Conservation (phyloP, 2,888 invertebrate species). For the Chorisops tibialis region DNA sequence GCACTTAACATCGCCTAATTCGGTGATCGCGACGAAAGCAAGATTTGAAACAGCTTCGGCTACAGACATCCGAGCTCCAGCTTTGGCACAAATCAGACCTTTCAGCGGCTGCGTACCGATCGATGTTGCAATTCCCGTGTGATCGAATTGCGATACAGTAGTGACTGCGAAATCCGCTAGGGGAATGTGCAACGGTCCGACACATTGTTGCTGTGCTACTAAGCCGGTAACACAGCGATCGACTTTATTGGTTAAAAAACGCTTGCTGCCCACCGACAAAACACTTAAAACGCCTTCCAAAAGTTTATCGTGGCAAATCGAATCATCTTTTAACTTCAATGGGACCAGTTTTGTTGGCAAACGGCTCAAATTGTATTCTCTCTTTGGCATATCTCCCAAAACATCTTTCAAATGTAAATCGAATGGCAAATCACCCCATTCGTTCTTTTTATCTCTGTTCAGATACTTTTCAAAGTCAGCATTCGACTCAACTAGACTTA, state of each 20-base stretch:
- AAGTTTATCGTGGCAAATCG: constrained; percentile 58
- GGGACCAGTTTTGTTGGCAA: constrained; percentile 53
- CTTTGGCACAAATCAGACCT: constrained; percentile 75
- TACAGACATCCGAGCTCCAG: constrained; percentile 91
- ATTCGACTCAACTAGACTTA: constrained; percentile 63
- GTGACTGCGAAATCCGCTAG: constrained; percentile 90
- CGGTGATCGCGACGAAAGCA: constrained; percentile 67
- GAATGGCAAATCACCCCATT: constrained; percentile 66
- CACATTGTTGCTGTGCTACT: constrained; percentile 96
- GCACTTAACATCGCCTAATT: constrained; percentile 86
- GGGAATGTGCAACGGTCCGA: constrained; percentile 95
- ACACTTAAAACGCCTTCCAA: constrained; percentile 78
- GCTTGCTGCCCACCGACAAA: constrained; percentile 90
- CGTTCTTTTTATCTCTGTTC: constrained; percentile 45
- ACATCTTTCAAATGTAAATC: constrained; percentile 86
- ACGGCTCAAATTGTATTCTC: constrained; percentile 58
- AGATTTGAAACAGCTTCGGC: constrained; percentile 93
- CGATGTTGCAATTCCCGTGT: constrained; percentile 86
- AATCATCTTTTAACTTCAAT: constrained; percentile 61
- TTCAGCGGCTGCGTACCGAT: constrained; percentile 98
- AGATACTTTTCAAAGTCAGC: constrained; percentile 54
- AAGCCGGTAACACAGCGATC: constrained; percentile 93
- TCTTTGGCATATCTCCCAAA: constrained; percentile 77
- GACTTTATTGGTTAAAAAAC: constrained; percentile 94
- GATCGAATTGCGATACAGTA: constrained; percentile 79